Evolutionary conservation across 2,888 invertebrate genomes (phyloP).

Genomic region (Sisyra nigra): DNA sequence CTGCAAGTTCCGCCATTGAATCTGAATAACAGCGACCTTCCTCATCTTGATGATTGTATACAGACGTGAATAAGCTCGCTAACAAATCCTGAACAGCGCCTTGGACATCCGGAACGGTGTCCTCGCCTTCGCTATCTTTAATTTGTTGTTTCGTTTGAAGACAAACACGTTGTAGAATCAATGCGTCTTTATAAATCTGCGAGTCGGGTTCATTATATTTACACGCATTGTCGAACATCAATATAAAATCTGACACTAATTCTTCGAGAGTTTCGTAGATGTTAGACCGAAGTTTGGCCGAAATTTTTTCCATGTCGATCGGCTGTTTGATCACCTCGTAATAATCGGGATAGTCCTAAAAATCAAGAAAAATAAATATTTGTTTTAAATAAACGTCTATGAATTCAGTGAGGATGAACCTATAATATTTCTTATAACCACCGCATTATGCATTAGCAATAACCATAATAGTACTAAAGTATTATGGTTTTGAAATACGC

Average conservation of each 20-base stretch:
- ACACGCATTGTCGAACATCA: constrained; percentile 95
- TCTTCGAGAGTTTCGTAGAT: constrained; percentile 73
- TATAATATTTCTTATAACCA: no score
- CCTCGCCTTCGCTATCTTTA: constrained; percentile 46
- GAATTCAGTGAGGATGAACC: no score
- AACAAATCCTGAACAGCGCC: constrained; percentile 83
- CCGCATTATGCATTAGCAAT: no score
- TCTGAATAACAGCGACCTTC: constrained; percentile 94
- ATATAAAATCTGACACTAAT: constrained; percentile 70
- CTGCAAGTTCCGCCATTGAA: constrained; percentile 85
- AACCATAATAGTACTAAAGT: no score
- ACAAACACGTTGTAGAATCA: constrained; percentile 80
- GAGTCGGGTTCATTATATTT: constrained; percentile 97
- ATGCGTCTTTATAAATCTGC: constrained; percentile 91
- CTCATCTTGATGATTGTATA: constrained; percentile 93
- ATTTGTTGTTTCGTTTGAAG: constrained; percentile 78
- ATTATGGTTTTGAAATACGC: no score
- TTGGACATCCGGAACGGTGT: constrained; percentile 77
- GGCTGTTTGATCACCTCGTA: constrained; percentile 94
- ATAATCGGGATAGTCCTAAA: constrained; percentile 85
- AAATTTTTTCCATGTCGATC: constrained; percentile 90
- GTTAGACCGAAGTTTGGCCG: constrained; percentile 63
- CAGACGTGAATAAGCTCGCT: constrained; percentile 76
- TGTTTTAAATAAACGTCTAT: no score
- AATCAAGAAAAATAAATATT: no score